phyloP scores from a whole-genome alignment of 2,113 vertebrate genomes.

The Peromyscus californicus region DNA sequence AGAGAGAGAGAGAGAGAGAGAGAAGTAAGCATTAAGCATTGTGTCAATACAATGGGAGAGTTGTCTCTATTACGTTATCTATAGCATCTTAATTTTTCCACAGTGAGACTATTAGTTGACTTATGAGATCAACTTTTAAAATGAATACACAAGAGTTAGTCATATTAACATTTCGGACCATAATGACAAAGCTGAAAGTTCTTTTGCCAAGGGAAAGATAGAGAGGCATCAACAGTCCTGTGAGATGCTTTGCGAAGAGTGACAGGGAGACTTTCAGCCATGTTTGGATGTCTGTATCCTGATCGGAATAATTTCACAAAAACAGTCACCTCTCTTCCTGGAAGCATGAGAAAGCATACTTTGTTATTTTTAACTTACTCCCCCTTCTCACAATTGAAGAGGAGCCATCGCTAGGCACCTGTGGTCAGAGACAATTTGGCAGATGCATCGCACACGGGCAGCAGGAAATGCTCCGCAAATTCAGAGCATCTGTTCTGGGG shows the following conservation, averaged over 20 bases:
- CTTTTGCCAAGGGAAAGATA: not conserved
- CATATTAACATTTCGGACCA: slow-evolving; percentile 3
- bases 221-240: not conserved
- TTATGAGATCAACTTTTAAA: slow-evolving; percentile 9
- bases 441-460: not conserved
- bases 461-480: not conserved
- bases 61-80: not conserved
- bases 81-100: not conserved
- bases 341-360: not conserved
- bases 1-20: too few species aligned
- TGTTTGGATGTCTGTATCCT: not conserved
- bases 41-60: not conserved
- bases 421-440: not conserved
- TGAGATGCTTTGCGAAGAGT: slow-evolving; percentile 11
- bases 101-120: not conserved
- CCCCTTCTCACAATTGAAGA: not conserved
- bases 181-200: not conserved
- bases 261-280: not conserved
- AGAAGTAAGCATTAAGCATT: too few species aligned
- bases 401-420: not conserved
- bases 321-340: slow-evolving; percentile 1
- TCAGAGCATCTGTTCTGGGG: not conserved
- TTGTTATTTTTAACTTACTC: not conserved
- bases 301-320: not conserved
- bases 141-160: not conserved